Evolutionary conservation across 2,113 vertebrate genomes (phyloP).

Genomic region (Catharus bicknelli): DNA sequence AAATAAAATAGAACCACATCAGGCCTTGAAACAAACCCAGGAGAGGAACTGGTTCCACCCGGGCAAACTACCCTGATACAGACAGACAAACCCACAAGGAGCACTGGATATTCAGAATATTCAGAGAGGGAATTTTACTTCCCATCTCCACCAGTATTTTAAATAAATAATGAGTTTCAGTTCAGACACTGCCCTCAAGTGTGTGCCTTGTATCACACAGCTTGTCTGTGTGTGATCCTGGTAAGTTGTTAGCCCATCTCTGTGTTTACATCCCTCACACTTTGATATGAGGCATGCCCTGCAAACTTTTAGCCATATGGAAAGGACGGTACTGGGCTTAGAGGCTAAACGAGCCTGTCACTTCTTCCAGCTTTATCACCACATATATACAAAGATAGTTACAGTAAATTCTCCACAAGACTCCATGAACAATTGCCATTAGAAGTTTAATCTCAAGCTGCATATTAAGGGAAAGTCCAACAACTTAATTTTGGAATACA

Average conservation of each 20-base stretch:
- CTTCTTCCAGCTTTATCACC: not conserved
- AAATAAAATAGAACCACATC: not conserved
- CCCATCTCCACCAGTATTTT: not conserved
- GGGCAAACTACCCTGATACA: not conserved
- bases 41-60: not conserved
- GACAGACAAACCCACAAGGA: not conserved
- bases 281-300: not conserved
- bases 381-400: rapidly evolving
- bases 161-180: not conserved
- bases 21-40: not conserved
- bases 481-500: not conserved
- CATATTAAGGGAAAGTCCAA: not conserved
- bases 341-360: not conserved
- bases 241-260: not conserved
- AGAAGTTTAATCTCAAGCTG: not conserved
- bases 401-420: not conserved
- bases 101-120: not conserved
- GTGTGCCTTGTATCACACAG: not conserved
- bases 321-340: not conserved
- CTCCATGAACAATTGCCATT: not conserved
- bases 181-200: not conserved
- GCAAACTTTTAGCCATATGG: not conserved
- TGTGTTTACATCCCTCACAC: not conserved
- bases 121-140: not conserved
- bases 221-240: not conserved